A percentile compares a stretch with the other conserved stretches of the same genome.
phyloP scores from a whole-genome alignment of 2,113 vertebrate genomes.

The Pomatorhinus ruficollis region DNA sequence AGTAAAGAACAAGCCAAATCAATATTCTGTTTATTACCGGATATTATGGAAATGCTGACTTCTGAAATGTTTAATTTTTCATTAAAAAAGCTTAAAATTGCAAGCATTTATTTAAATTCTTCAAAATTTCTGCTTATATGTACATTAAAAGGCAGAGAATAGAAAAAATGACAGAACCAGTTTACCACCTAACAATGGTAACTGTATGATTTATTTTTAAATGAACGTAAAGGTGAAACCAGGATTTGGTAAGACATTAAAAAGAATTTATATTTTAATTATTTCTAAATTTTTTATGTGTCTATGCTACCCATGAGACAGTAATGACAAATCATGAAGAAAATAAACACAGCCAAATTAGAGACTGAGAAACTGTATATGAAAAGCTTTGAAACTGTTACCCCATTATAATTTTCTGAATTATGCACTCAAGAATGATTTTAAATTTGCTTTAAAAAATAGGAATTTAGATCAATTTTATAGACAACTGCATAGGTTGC shows the following conservation, averaged over 20 bases:
- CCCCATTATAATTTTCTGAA: neutral
- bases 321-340: neutral
- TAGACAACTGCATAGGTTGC: neutral
- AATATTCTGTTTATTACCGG: neutral
- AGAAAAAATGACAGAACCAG: neutral
- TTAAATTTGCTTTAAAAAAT: neutral
- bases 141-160: slow-evolving; percentile 4
- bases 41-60: neutral
- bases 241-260: neutral
- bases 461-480: neutral
- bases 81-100: neutral
- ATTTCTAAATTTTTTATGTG: neutral
- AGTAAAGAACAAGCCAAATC: neutral
- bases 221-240: neutral
- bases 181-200: slow-evolving; percentile 1
- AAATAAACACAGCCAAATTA: neutral
- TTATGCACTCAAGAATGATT: neutral
- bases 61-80: slow-evolving; percentile 6
- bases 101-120: neutral
- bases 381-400: neutral
- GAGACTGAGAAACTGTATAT: neutral
- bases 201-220: neutral
- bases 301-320: neutral
- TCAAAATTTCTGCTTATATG: neutral
- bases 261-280: neutral